Conservation (phyloP, 2,797 vertebrate genomes). For the Melanotaenia maccullochi region DNA sequence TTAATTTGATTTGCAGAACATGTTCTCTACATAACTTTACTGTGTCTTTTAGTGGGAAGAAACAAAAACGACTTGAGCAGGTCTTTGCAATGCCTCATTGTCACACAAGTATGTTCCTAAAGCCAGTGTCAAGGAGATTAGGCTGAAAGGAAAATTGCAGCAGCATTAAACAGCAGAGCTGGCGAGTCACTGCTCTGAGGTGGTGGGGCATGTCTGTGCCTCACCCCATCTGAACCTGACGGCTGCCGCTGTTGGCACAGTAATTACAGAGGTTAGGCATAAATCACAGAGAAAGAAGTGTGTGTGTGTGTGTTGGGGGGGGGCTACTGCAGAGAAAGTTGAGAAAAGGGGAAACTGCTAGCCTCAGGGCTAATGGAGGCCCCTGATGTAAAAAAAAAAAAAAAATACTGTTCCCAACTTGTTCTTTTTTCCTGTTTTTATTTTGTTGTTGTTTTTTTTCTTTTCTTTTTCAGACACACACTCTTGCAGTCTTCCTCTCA, state of each 20-base stretch:
- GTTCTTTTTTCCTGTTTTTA: constrained; percentile 11
- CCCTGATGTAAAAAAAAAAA: constrained; percentile 56
- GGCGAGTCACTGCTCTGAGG: constrained; percentile 55
- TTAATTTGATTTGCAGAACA: constrained; percentile 51
- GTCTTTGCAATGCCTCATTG: constrained; percentile 62
- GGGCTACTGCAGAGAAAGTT: constrained; percentile 42
- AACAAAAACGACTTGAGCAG: constrained; percentile 59
- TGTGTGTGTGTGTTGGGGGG: neutral
- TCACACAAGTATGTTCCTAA: constrained; percentile 73
- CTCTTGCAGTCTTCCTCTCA: constrained; percentile 18
- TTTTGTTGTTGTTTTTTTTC: neutral
- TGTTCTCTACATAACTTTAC: constrained; percentile 39
- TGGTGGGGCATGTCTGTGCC: constrained; percentile 75
- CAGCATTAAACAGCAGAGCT: constrained; percentile 54
- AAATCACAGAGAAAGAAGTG: constrained; percentile 67
- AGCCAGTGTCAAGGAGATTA: constrained; percentile 70
- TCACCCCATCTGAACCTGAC: constrained; percentile 75
- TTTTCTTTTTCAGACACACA: constrained; percentile 10
- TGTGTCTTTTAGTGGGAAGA: constrained; percentile 61
- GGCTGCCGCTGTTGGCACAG: constrained; percentile 64
- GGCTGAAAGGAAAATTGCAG: constrained; percentile 73
- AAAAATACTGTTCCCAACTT: constrained; percentile 55
- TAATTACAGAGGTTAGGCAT: constrained; percentile 74
- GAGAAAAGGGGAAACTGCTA: constrained; percentile 44
- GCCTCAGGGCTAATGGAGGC: constrained; percentile 59